phyloP scores from a whole-genome alignment of 2,113 vertebrate genomes.

The Colossoma macropomum region DNA sequence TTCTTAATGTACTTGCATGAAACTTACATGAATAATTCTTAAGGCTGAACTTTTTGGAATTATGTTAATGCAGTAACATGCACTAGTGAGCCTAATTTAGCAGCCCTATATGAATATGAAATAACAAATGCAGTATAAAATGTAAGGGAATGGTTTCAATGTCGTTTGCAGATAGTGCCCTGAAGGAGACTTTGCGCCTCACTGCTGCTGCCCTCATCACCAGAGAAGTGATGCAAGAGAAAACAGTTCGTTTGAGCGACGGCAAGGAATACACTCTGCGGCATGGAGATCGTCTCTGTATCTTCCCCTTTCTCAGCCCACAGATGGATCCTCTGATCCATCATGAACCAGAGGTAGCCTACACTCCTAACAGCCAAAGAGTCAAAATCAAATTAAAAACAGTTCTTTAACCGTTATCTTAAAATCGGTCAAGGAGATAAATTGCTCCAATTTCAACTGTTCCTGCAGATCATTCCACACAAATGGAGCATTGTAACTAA shows the following conservation, averaged over 20 bases:
- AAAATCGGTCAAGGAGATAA: no score
- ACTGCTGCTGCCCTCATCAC: slow-evolving; percentile 86
- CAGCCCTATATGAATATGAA: neutral
- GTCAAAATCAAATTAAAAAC: no score
- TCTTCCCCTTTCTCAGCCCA: slow-evolving; percentile 89
- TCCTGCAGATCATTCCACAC: no score
- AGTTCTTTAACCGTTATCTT: no score
- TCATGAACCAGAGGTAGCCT: slow-evolving; percentile 82
- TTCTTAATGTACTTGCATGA: neutral
- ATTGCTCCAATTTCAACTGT: no score
- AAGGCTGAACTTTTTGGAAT: neutral
- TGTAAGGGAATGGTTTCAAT: neutral
- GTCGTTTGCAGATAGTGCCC: slow-evolving; percentile 78
- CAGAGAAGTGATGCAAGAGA: slow-evolving; percentile 80
- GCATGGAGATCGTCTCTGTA: slow-evolving; percentile 82
- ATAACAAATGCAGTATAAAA: neutral
- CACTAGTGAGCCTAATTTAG: neutral
- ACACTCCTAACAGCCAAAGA: neutral
- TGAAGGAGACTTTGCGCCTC: slow-evolving; percentile 85
- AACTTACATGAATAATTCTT: neutral
- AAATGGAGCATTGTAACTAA: no score
- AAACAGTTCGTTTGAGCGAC: slow-evolving; percentile 73
- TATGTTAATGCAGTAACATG: neutral
- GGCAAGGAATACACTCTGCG: slow-evolving; percentile 81
- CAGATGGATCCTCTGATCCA: slow-evolving; percentile 88